Base-by-base conservation (phyloP, 2,888 invertebrate genomes). In the Epirrita christyi region DNA sequence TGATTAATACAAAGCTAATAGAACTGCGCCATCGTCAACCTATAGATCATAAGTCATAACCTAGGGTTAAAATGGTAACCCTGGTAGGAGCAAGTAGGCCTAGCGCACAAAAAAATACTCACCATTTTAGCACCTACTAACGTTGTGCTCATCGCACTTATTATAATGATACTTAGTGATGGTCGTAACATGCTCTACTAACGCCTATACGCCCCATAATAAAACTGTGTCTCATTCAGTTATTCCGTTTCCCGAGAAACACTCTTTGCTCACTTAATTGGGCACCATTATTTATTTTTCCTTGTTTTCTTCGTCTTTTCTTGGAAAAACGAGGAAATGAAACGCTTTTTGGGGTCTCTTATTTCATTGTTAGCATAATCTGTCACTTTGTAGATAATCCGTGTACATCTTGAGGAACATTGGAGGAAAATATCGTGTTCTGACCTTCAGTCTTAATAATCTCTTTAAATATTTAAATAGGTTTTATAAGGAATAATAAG, bases 271-370 rank as follows among this genome's bases (percentile, higher is more conserved):
- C 76, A 77, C 74, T 78, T 85, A 82, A 85, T 85, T 85, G 78
- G 80, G 69, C 72, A 76, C 72, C 76, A 80, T 84, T 84, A 83
- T 83, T 83, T 83, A 81, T 81, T 78, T 78, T 71, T 72, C 64
- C 71, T 77, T 78, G 72, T 80, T 81, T 79, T 78, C 76, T 73
- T 67, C 72, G 70, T 74, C 70, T 72, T 70, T 73, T 76, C 72
- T 68, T 73, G 70, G 68, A 7, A 37, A 64, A 79, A 77, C 66
- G 76, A 70, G 77, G 70, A 74, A 81, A 80, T 76, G 72, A 78
- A 78, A 78, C 68, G 71, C 59, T 76, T 75, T 75, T 78, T 71
- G 61, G 62, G 66, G 63, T 66, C 60, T 66, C 62, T 71, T 73
- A 68, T 74, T 73, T 73, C 70, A 72, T 78, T 77, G 71, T 74